Conservation (phyloP, 92 coral and sea anemone genomes). For the Desmophyllum pertusum region DNA sequence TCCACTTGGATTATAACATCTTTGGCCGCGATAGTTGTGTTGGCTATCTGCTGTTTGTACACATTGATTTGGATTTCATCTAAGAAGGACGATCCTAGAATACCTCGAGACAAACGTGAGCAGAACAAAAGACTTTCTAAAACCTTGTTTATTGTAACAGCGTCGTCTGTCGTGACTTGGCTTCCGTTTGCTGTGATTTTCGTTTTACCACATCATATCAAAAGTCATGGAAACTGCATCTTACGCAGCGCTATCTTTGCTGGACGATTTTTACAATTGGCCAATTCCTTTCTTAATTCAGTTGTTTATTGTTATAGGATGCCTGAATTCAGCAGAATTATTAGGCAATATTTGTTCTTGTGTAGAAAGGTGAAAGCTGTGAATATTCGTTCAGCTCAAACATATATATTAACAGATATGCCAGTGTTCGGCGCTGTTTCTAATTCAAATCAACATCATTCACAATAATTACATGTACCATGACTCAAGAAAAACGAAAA, state of each 20-base stretch:
- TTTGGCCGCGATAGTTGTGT: not conserved
- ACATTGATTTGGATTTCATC: not conserved
- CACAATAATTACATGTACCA: no score
- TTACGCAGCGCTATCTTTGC: not conserved
- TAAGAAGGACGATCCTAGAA: not conserved
- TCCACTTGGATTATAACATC: not conserved
- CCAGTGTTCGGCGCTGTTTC: no score
- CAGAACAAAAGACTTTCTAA: conserved; percentile 3
- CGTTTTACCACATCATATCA: not conserved
- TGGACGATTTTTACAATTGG: not conserved
- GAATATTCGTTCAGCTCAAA: not conserved
- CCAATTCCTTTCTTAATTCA: not conserved
- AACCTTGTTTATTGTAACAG: not conserved
- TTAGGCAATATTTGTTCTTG: not conserved
- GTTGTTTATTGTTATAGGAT: not conserved
- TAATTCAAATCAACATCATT: no score
- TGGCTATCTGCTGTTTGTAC: not conserved
- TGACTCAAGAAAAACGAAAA: no score
- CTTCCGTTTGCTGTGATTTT: not conserved
- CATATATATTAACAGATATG: not conserved
- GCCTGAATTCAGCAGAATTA: not conserved
- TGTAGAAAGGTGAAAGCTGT: not conserved
- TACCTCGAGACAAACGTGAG: not conserved
- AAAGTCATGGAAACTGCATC: not conserved
- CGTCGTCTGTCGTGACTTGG: not conserved